Conservation (phyloP, 2,888 invertebrate genomes). For the Asteroscopus sphinx region DNA sequence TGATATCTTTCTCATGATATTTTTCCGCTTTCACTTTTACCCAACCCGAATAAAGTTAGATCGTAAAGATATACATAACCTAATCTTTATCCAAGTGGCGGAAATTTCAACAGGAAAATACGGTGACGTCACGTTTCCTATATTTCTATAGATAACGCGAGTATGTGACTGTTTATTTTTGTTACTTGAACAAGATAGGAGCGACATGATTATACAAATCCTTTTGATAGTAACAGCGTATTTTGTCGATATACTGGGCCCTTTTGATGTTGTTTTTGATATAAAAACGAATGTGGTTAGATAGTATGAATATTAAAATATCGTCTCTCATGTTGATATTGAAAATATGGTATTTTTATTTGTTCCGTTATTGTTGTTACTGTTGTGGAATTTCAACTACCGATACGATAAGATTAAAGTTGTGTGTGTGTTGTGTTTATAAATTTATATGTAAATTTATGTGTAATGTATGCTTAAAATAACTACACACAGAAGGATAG, state of each 20-base stretch:
- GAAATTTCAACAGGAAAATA: constrained; percentile 57
- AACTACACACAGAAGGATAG: too few relatives aligned
- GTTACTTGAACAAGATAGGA: constrained; percentile 23
- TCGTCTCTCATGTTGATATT: constrained; percentile 19
- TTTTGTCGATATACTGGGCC: constrained; percentile 18
- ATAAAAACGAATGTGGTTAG: constrained; percentile 7
- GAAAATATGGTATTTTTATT: constrained; percentile 3
- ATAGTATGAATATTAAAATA: constrained; percentile 27
- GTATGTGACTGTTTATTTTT: constrained; percentile 49
- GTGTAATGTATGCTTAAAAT: too few relatives aligned
- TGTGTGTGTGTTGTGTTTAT: too few relatives aligned
- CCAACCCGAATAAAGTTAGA: constrained; percentile 37
- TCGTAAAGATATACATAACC: constrained; percentile 54
- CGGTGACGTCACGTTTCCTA: constrained; percentile 48
- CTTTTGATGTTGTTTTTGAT: constrained; percentile 24
- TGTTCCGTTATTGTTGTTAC: not conserved
- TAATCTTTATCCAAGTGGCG: constrained; percentile 56
- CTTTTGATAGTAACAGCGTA: constrained; percentile 21
- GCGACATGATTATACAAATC: constrained; percentile 31
- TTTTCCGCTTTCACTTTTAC: constrained; percentile 33
- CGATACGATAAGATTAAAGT: not conserved
- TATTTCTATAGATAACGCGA: constrained; percentile 37
- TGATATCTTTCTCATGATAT: constrained; percentile 32
- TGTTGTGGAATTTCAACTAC: not conserved
- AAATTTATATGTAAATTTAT: too few relatives aligned